Evolutionary conservation across 2,113 vertebrate genomes (phyloP).

Genomic region (Thomomys bottae): DNA sequence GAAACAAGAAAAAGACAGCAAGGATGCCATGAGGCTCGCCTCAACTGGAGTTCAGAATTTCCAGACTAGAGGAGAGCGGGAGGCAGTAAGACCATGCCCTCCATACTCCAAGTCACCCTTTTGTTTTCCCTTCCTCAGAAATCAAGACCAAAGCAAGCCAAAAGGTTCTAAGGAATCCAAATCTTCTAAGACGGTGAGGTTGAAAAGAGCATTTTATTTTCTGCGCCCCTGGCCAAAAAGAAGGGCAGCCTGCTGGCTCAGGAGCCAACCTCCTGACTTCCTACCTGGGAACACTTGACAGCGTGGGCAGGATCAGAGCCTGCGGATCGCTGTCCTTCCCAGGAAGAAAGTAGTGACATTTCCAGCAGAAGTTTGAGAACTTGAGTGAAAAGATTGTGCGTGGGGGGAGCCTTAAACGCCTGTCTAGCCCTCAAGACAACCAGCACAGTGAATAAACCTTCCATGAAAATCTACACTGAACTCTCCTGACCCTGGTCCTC

Average conservation of each 20-base stretch:
- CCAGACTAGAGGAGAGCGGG: neutral
- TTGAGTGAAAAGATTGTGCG: neutral
- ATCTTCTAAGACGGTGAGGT: neutral
- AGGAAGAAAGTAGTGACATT: neutral
- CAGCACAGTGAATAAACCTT: neutral
- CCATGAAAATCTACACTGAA: neutral
- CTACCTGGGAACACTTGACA: neutral
- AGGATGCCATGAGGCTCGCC: neutral
- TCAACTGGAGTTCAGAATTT: neutral
- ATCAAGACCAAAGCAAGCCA: neutral
- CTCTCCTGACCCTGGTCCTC: neutral
- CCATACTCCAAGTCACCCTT: neutral
- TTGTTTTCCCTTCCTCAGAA: neutral
- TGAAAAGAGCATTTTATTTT: neutral
- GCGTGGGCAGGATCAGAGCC: neutral
- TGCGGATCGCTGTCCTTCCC: neutral
- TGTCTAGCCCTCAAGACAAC: neutral
- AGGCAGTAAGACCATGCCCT: neutral
- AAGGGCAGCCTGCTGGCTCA: neutral
- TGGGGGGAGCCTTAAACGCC: neutral
- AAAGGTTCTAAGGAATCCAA: constrained; percentile 7
- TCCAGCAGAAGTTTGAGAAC: neutral
- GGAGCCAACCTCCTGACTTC: neutral
- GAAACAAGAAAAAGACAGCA: neutral
- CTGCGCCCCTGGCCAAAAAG: neutral